Conservation (phyloP, 1,140 invertebrate species). For the Trachymyrmex cornetzi region DNA sequence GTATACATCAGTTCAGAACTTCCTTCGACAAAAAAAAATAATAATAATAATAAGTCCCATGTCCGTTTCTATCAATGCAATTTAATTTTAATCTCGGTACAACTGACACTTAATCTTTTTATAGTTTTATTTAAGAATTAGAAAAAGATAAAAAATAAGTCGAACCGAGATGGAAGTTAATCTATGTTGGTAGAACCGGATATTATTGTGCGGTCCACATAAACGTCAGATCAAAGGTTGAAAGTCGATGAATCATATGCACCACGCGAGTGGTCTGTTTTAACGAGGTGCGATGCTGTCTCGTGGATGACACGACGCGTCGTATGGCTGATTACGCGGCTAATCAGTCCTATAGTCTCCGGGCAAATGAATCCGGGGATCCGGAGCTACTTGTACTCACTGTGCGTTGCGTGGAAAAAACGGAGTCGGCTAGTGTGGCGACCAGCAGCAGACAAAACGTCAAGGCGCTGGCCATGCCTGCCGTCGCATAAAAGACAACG, state of each 20-base stretch:
- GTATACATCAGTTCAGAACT: no score
- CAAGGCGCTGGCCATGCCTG: conserved; percentile 65
- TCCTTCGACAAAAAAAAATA: no score
- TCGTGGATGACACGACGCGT: neutral
- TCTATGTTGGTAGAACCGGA: no score
- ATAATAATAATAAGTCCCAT: no score
- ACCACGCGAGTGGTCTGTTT: neutral
- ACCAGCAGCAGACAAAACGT: conserved; percentile 59
- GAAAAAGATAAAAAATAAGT: no score
- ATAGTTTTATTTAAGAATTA: no score
- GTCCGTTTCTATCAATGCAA: no score
- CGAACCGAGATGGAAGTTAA: no score
- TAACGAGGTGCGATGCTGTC: neutral
- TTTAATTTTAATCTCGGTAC: no score
- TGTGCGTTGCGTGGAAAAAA: conserved; percentile 47
- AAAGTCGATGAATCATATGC: conserved; percentile 71
- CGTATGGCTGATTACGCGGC: neutral
- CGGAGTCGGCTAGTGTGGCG: conserved; percentile 30
- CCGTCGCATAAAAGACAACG: conserved; percentile 34
- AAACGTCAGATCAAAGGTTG: neutral
- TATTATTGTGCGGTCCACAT: neutral
- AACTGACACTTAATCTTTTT: no score
- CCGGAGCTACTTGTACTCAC: conserved; percentile 55
- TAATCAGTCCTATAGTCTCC: neutral
- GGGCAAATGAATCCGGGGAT: neutral